Percentiles rank a stretch among this genome's conserved stretches.
Conservation (phyloP, 1,140 invertebrate species). For the Onthophagus taurus region DNA sequence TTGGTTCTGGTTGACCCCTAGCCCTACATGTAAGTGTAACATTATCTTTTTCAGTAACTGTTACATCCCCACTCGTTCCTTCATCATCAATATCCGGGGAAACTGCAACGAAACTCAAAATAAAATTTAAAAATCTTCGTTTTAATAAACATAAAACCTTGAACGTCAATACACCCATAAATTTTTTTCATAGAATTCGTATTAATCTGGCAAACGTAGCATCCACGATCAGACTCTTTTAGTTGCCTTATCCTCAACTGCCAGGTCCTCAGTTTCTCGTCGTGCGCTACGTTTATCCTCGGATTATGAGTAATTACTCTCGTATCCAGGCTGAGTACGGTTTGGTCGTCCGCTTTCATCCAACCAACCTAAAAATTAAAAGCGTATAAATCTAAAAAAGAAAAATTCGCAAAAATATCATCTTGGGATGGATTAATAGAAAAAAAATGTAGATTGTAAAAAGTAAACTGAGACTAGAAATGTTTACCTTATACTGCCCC, state of each 20-base stretch:
- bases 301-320: slow-evolving; percentile 82
- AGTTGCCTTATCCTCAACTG: slow-evolving; percentile 65
- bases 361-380: slow-evolving; percentile 69
- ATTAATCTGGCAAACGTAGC: slow-evolving; percentile 85
- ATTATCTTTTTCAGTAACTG: slow-evolving; percentile 56
- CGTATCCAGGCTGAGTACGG: slow-evolving; percentile 74
- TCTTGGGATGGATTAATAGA: neutral
- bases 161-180: slow-evolving; percentile 78
- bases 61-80: slow-evolving; percentile 51
- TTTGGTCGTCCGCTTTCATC: slow-evolving; percentile 81
- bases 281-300: slow-evolving; percentile 65
- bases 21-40: slow-evolving; percentile 57
- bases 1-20: slow-evolving; percentile 47
- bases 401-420: too few species aligned
- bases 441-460: neutral
- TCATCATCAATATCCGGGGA: slow-evolving; percentile 52
- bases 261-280: slow-evolving; percentile 57
- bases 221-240: slow-evolving; percentile 62
- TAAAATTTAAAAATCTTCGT: neutral
- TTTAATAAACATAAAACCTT: slow-evolving; percentile 49
- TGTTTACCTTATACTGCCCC: slow-evolving; percentile 69
- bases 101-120: slow-evolving; percentile 41
- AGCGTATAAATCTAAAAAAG: slow-evolving; percentile 6
- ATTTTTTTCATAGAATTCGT: slow-evolving; percentile 81
- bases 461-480: neutral